Evolutionary conservation across 2,888 invertebrate species (phyloP), one percentile per base, ranked within the genome.

Genomic region (Campoplex nolae): DNA sequence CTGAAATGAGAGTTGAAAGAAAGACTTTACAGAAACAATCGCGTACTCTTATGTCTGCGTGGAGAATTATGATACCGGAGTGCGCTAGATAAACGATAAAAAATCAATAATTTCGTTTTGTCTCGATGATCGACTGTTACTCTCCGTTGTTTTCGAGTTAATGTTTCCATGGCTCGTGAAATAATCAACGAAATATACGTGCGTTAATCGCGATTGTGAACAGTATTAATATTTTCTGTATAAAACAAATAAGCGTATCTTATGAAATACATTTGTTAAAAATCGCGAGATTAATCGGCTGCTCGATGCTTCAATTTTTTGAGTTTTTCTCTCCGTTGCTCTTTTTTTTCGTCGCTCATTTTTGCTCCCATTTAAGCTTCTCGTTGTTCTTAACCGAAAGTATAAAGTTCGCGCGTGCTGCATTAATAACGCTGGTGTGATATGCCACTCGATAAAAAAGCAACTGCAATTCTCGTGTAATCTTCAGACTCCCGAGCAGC

Each of bases 401-500:
- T 81, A 81, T 48, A 38, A 74, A 81, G 65, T 73, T 78, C 65
- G 73, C 76, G 28, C 28, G 79, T 42, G 18, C 51, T 70, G 45
- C 35, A 56, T 80, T 62, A 75, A 73, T 51, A 71, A 67, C 70
- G 35, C 45, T 70, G 67, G 58, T 80, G 80, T 80, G 83, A 83
- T 77, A 83, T 86, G 83, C 83, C 80, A 68, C 51, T 68, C 51
- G 75, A 80, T 80, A 76, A 65, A 56, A 23, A 54, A n/a, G 23
- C 71, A 83, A 83, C 76, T 79, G 71, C 35, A 62, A 71, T 71
- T 76, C 38, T 71, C 48, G 58, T 71, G 71, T 56, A 76, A 84
- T 84, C 68, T 65, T 65, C 73, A 67, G 76, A 77, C 71, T 70
- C 56, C 32, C 67, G 71, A 73, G 68, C 76, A 73, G 76, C 65